Evolutionary conservation across 2,888 invertebrate species (phyloP).

Genomic region (Tromatobia lineatoria): DNA sequence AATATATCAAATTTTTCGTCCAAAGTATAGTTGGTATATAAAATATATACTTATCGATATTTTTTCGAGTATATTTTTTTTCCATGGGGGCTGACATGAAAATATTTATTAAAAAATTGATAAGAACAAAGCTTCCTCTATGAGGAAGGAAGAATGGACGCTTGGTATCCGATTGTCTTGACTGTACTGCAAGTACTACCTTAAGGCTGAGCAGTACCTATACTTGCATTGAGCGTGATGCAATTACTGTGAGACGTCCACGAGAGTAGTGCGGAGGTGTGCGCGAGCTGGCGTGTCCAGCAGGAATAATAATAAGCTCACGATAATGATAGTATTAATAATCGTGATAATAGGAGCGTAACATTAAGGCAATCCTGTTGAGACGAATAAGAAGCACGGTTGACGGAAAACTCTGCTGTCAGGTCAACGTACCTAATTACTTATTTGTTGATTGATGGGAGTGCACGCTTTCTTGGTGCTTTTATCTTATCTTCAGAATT

Average conservation of each 20-base stretch:
- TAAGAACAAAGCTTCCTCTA: too few relatives aligned
- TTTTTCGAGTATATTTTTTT: too few relatives aligned
- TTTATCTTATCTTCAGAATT: too few relatives aligned
- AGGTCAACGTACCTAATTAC: constrained; percentile 58
- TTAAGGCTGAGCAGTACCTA: constrained; percentile 19
- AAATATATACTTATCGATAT: too few relatives aligned
- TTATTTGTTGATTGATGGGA: constrained; percentile 53
- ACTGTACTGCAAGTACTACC: too few relatives aligned
- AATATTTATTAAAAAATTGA: too few relatives aligned
- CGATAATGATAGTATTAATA: constrained; percentile 72
- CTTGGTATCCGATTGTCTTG: too few relatives aligned
- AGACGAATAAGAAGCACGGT: constrained; percentile 43
- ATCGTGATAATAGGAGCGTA: constrained; percentile 72
- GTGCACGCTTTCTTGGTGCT: neutral
- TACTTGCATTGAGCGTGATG: constrained; percentile 61
- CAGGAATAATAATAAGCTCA: constrained; percentile 65
- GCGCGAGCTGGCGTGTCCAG: constrained; percentile 64
- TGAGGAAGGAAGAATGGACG: too few relatives aligned
- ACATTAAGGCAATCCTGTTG: constrained; percentile 49
- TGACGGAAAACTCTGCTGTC: constrained; percentile 62
- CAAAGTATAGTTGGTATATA: too few relatives aligned
- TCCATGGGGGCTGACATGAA: too few relatives aligned
- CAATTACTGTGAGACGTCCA: constrained; percentile 53
- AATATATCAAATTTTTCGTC: too few relatives aligned
- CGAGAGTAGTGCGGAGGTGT: constrained; percentile 48